Base-by-base conservation (phyloP, 2,888 invertebrate genomes). In the Ochropacha duplaris region DNA sequence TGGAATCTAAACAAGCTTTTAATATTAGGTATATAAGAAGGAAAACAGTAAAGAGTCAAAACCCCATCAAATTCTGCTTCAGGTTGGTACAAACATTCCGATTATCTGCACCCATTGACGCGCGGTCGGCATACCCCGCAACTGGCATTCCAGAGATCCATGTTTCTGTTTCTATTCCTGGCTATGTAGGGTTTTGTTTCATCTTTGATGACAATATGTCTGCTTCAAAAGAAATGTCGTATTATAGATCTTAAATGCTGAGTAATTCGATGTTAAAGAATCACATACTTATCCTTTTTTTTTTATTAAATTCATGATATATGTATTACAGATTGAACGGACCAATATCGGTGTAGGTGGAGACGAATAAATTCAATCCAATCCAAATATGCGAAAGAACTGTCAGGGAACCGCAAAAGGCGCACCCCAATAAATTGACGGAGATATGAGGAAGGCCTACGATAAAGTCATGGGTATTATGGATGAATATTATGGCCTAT, bases 401-500 rank as follows among this genome's bases (percentile, higher is more conserved):
- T 82, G 81, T 79, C 78, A 75, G 77, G 64, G 68, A 77, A 80
- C 86, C 87, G 82, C 85, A 83, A 83, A 84, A 83, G 78, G 81
- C 74, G 61, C 68, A 81, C 84, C 84, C 78, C 74, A 78, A 88
- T 90, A 87, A 89, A 88, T 87, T 86, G 81, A 68, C 74, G 74
- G 74, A 84, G 86, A 87, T 87, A 86, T 88, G 80, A 84, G 78
- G 75, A 74, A 76, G 74, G 65, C 78, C 77, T 58, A 54, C 81
- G 84, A 89, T 88, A 89, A 90, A 88, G 81, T 84, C 82, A 71
- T 76, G 74, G 77, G 76, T 85, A 87, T 83, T 84, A 83, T 76
- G 74, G 76, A 84, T 81, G 81, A 80, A 78, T 84, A 82, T 84
- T 86, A 86, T 79, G 77, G 81, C 68, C 85, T 77, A 88, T 89